Percentiles rank a stretch among this genome's conserved stretches.
phyloP scores from a whole-genome alignment of 2,797 vertebrate species.

The Gastrophryne carolinensis region DNA sequence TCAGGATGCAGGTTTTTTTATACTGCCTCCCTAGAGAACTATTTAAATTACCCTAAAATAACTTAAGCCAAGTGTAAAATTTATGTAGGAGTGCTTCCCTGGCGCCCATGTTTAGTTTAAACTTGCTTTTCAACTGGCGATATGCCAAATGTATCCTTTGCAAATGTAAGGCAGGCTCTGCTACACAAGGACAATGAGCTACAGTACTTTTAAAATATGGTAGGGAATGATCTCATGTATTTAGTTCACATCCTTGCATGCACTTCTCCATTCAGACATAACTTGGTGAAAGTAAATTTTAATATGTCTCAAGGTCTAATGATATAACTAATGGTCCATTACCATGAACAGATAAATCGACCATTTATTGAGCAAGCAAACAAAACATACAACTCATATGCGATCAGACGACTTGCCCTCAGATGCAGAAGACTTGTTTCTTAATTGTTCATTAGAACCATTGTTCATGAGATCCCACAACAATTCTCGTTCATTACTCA shows the following conservation, averaged over 20 bases:
- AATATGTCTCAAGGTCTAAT: not conserved
- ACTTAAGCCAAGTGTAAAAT: constrained; percentile 27
- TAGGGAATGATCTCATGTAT: not conserved
- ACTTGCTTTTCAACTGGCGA: not conserved
- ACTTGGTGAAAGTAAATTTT: not conserved
- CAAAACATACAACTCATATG: no score
- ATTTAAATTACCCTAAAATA: constrained; percentile 17
- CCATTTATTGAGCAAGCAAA: no score
- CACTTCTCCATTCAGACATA: not conserved
- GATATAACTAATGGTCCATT: no score
- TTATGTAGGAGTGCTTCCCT: constrained; percentile 16
- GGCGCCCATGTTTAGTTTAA: not conserved
- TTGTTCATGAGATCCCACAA: no score
- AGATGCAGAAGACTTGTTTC: no score
- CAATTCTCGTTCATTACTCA: no score
- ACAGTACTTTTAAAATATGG: not conserved
- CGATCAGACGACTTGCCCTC: no score
- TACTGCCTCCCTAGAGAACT: constrained; percentile 3
- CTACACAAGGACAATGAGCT: not conserved
- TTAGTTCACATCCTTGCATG: not conserved
- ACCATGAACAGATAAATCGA: no score
- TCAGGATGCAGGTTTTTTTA: not conserved
- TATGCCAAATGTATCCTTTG: not conserved
- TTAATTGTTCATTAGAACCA: no score
- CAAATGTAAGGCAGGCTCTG: not conserved